These are phyloP conservation scores for Lucinisca nassula DNA, from an alignment of 2,888 invertebrate genomes.

Conservation along the genomic window DNA sequence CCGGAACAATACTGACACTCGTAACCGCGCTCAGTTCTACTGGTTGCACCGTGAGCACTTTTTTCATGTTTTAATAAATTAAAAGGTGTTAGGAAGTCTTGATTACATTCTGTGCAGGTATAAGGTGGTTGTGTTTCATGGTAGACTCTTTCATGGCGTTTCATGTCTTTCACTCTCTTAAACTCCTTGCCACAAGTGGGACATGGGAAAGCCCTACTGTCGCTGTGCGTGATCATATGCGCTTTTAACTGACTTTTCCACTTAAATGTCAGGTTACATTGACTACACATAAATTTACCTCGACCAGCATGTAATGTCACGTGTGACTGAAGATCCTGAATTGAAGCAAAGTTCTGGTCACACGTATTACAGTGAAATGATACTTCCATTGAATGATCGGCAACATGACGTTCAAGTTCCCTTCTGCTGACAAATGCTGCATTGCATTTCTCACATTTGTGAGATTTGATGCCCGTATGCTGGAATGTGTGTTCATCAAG, in stretches of 20 bases:
- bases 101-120: constrained; percentile 61
- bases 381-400: constrained; percentile 61
- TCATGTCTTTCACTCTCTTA: constrained; percentile 61
- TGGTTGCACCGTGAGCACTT: constrained; percentile 47
- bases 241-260: constrained; percentile 68
- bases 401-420: constrained; percentile 61
- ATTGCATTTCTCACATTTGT: constrained; percentile 59
- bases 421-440: constrained; percentile 58
- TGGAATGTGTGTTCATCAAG: constrained; percentile 66
- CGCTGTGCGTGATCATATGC: constrained; percentile 64
- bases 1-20: constrained; percentile 58
- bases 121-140: constrained; percentile 69
- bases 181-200: constrained; percentile 57
- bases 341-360: constrained; percentile 59
- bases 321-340: constrained; percentile 62
- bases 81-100: constrained; percentile 58
- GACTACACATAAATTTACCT: constrained; percentile 51
- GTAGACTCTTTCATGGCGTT: constrained; percentile 60
- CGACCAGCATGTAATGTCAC: constrained; percentile 60
- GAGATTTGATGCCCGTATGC: constrained; percentile 65
- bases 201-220: constrained; percentile 55
- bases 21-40: constrained; percentile 19
- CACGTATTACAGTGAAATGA: constrained; percentile 67
- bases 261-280: constrained; percentile 52
- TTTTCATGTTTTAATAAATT: constrained; percentile 58